These are phyloP conservation scores for Propithecus deckenii DNA, from an alignment of 2,797 vertebrate species.

Conservation along the genomic window DNA sequence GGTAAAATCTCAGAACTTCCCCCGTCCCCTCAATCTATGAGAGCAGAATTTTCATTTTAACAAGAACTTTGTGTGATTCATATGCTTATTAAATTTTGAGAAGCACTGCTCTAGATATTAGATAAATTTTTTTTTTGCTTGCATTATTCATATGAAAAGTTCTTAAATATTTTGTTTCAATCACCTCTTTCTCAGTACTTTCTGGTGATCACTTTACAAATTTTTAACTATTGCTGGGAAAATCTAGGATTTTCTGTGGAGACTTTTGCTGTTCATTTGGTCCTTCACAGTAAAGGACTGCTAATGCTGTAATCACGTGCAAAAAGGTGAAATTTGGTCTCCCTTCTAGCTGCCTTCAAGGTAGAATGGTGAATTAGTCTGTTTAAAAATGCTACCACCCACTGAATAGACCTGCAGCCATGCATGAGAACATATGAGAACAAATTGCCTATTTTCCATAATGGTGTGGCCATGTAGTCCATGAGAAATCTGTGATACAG, in stretches of 20 bases:
- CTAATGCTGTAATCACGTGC: not conserved
- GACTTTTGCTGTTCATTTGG: not conserved
- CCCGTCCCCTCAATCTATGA: not conserved
- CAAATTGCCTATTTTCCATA: not conserved
- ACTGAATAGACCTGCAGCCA: not conserved
- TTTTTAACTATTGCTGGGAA: not conserved
- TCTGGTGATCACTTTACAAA: not conserved
- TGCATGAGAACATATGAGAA: fast-evolving
- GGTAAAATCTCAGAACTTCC: not conserved
- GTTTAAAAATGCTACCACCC: not conserved
- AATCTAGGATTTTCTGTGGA: not conserved
- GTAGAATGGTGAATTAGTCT: not conserved
- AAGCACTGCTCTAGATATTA: not conserved
- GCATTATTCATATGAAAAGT: not conserved
- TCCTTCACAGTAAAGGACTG: not conserved
- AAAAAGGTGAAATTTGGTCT: not conserved
- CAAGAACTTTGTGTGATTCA: not conserved
- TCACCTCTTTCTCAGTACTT: not conserved
- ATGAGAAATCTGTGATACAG: not conserved
- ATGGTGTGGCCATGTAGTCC: not conserved
- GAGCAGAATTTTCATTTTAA: not conserved
- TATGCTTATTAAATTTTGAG: not conserved
- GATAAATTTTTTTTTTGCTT: not conserved
- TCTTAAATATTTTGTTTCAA: constrained; percentile 30
- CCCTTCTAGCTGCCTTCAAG: not conserved